phyloP scores from a whole-genome alignment of 2,888 invertebrate species.

The Kryphioiulus occultus region DNA sequence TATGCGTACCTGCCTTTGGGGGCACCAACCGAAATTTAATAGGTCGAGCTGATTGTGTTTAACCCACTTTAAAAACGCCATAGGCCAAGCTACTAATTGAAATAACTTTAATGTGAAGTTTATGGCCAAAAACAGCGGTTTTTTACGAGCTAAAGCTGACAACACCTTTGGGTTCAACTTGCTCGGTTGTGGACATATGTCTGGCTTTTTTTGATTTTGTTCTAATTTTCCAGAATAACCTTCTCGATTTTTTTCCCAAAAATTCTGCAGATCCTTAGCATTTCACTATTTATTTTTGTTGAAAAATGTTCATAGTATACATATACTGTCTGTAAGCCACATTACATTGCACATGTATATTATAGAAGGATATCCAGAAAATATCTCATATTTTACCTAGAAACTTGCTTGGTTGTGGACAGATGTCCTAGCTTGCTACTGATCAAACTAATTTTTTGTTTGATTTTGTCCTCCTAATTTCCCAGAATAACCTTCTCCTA shows the following conservation, averaged over 20 bases:
- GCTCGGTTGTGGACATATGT: not conserved
- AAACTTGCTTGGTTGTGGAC: no score
- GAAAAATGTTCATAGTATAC: no score
- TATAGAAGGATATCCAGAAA: no score
- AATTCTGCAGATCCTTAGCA: no score
- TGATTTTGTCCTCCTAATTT: no score
- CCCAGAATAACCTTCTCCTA: no score
- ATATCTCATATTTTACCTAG: no score
- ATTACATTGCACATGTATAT: no score
- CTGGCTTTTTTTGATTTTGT: not conserved
- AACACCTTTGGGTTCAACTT: not conserved
- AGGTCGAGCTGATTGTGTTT: constrained; percentile 13
- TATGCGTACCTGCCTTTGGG: not conserved
- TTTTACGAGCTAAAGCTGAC: not conserved
- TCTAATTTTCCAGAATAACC: not conserved
- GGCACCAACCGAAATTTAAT: constrained; percentile 31
- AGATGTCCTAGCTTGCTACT: no score
- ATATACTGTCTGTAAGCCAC: no score
- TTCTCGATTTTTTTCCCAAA: not conserved
- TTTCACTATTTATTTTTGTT: no score
- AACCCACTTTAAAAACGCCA: constrained; percentile 10
- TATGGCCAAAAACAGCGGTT: not conserved
- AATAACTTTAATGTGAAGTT: not conserved
- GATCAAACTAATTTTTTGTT: no score
- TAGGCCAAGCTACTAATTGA: not conserved